These are phyloP conservation scores for Eumaeus atala DNA, from an alignment of 1,140 invertebrate species.

Conservation along the genomic window DNA sequence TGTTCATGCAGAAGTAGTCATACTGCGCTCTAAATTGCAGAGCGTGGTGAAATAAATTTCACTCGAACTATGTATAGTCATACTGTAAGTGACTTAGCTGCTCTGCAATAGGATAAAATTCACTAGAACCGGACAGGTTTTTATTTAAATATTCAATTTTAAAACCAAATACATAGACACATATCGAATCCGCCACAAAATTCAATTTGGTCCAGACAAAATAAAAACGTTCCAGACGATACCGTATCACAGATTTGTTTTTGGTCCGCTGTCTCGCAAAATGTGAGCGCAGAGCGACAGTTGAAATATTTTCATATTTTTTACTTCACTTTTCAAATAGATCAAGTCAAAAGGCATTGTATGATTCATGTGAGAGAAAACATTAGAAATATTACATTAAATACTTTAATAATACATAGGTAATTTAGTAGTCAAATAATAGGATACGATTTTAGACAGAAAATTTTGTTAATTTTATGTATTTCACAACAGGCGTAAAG, in stretches of 20 bases:
- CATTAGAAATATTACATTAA: background rate
- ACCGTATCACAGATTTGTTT: constrained; percentile 55
- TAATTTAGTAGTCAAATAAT: background rate
- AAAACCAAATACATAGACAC: constrained; percentile 26
- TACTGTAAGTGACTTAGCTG: too few relatives aligned
- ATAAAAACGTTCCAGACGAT: constrained; percentile 54
- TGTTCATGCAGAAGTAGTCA: too few relatives aligned
- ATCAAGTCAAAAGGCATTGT: background rate
- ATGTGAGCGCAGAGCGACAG: background rate
- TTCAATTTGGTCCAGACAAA: constrained; percentile 68
- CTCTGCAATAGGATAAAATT: too few relatives aligned
- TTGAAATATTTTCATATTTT: too few relatives aligned
- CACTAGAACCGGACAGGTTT: too few relatives aligned
- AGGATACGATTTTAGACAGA: background rate
- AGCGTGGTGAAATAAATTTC: too few relatives aligned
- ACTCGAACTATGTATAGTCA: too few relatives aligned
- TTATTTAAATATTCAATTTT: too few relatives aligned
- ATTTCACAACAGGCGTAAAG: background rate
- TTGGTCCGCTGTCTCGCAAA: constrained; percentile 22
- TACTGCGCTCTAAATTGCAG: too few relatives aligned
- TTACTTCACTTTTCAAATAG: background rate
- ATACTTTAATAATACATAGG: background rate
- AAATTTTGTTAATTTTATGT: background rate
- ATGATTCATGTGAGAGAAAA: background rate
- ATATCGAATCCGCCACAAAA: constrained; percentile 58